A percentile compares a stretch with the other conserved stretches of the same genome.
Conservation (phyloP, 2,113 vertebrate genomes). For the cattle (Bos taurus) region ARS-UCD2.0 NC_037328.1:32887501-32888000, state of each 20-base stretch:
- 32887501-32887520: background rate
- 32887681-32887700: background rate
- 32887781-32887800: background rate
- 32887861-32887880: background rate
- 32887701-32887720: background rate
- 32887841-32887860: background rate
- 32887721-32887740: background rate
- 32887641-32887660: background rate
- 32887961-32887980: background rate
- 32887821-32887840: background rate
- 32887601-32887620: background rate
- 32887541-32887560: background rate
- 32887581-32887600: background rate
- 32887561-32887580: background rate
- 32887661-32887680: background rate
- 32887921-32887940: background rate
- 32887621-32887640: background rate
- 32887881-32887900: background rate
- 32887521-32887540: rapidly evolving
- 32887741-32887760: background rate
- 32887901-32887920: background rate
- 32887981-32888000: background rate
- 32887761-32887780: background rate
- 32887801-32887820: background rate
- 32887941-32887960: background rate